Evolutionary conservation across 2,113 vertebrate genomes (phyloP), one percentile per base, ranked within the genome.

Genomic region (Chauna torquata): DNA sequence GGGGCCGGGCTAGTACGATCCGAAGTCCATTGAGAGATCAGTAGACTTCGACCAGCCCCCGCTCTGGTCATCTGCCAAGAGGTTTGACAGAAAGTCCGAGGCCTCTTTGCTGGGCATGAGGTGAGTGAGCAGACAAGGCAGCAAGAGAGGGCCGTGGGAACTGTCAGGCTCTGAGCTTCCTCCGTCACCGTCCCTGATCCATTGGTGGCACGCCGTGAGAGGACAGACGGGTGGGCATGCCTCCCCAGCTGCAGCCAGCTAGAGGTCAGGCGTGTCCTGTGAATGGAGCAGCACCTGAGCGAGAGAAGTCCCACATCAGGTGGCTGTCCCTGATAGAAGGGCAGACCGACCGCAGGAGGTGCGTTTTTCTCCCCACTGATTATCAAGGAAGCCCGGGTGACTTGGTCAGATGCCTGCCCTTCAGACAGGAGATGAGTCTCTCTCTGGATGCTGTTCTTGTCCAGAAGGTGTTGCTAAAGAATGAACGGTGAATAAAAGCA

Each of bases 61-160:
- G 0, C 98, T 98, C 95, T 94, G 98, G 80, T 94, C 97, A 8
- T 95, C 98, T 45, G 94, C 98, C 13, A 98, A 97, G 79, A 85
- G 98, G 36, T 91, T 95, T 2, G 40, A 95, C 59, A 45, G 61
- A 16, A 97, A 83, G 75, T 64, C 64, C n/a, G 81, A 69, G 71
- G 76, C 59, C 49, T 91, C 49, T 42, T 97, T 66, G 12, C 83
- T 54, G 97, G 97, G 74, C 97, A 72, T 28, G 70, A 93, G 80
- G 98, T 98, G 88, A 97, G 98, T 64, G 32, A 69, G 44, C 3
- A 4, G 58, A 6, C 17, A 8, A 5, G 5, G 23, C 11, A 12
- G 40, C 27, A 45, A 78, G 30, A 86, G 44, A 54, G 32, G 40
- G 27, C 8, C 4, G 2, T 19, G 7, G 44, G 58, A 70, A 40